Evolutionary conservation across 2,888 invertebrate genomes (phyloP), one percentile per base, ranked within the genome.

Genomic region (Zootermopsis nevadensis): DNA sequence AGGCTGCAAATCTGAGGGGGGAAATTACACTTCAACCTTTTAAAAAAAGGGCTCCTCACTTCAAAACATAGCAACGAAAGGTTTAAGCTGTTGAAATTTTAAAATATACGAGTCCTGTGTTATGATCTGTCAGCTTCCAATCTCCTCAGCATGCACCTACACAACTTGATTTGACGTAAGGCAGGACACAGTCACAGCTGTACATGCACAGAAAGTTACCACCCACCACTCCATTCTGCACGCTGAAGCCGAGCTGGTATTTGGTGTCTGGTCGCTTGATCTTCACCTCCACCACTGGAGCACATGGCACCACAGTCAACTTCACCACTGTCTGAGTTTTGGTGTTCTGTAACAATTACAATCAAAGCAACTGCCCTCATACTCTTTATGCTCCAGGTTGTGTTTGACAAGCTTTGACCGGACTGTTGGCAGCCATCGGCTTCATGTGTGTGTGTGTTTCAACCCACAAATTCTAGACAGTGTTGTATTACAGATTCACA

Each of bases 211-310:
- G 15, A 48, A 8, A 48, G 53, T 53, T 19, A 53, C 7, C 24
- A 60, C 60, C 27, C 90, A 96, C 96, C 91, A 99, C 99, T 88
- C 99, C 99, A 90, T 99, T 99, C 91, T 99, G 99, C 87, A 99
- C 99, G 91, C 99, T 99, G 91, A 99, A 99, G 79, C 99, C 99
- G 83, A 99, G 93, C 90, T 99, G 99, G 91, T 99, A 99, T 91
- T 99, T 99, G 84, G 99, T 99, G 91, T 99, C 99, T 0, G 99
- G 99, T 88, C 99, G 92, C 90, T 99, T 99, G 87, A 99, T 99
- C 91, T 98, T 97, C 85, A 99, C 99, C 91, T 99, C 99, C 69
- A 99, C 99, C 76, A 99, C 99, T 81, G 99, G 99, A 85, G 99
- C 98, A 91, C 99, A 99, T 86, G 99, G 99, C 86, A 99, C 99